Evolutionary conservation across 2,888 invertebrate genomes (phyloP).

Genomic region (Dasysyrphus tricinctus): DNA sequence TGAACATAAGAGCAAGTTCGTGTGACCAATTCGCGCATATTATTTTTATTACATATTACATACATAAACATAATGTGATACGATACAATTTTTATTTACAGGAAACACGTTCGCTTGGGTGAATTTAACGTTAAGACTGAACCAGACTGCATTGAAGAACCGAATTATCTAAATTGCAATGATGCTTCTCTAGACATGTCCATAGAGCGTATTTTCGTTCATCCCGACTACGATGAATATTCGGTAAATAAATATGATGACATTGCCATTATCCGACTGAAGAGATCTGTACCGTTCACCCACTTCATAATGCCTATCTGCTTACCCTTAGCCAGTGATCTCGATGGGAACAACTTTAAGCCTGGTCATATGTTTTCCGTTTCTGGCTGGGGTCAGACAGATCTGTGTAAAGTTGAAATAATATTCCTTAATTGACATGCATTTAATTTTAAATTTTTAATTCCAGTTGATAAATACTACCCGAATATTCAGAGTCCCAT

Average conservation of each 20-base stretch:
- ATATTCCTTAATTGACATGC: background rate
- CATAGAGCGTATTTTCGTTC: constrained; percentile 87
- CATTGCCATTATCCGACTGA: constrained; percentile 84
- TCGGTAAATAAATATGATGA: constrained; percentile 85
- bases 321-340: constrained; percentile 81
- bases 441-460: constrained; percentile 13
- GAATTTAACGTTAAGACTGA: constrained; percentile 87
- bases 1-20: too few relatives aligned
- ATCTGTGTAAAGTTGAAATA: constrained; percentile 80
- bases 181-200: constrained; percentile 87
- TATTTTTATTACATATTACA: too few relatives aligned
- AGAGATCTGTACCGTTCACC: constrained; percentile 81
- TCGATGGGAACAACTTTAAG: constrained; percentile 80
- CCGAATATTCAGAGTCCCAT: constrained; percentile 84
- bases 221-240: constrained; percentile 85
- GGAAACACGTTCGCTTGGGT: constrained; percentile 86
- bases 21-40: too few relatives aligned
- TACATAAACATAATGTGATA: too few relatives aligned
- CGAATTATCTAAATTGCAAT: constrained; percentile 85
- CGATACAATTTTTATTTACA: constrained; percentile 73
- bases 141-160: constrained; percentile 85
- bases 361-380: constrained; percentile 85
- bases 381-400: constrained; percentile 87
- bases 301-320: constrained; percentile 87
- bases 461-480: constrained; percentile 81